These are phyloP conservation scores for Paedocypris sp. DNA, from an alignment of 2,113 vertebrate species.

Conservation along the genomic window DNA sequence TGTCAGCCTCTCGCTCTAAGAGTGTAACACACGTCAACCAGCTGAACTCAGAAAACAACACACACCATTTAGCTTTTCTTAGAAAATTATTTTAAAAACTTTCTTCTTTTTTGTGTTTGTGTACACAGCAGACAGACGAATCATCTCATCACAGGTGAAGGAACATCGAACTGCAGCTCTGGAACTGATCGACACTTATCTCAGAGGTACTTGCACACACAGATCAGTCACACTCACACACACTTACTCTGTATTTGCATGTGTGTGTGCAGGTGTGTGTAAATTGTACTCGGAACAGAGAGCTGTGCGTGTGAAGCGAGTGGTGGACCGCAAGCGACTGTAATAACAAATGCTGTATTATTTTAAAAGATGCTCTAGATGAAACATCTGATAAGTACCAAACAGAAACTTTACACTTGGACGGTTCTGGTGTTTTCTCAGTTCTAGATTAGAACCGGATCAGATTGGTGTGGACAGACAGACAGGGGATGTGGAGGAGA, in stretches of 20 bases:
- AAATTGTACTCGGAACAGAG: constrained; percentile 94
- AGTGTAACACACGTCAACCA: too few species aligned
- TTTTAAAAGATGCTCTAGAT: too few species aligned
- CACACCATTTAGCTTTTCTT: too few species aligned
- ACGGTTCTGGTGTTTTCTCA: constrained; percentile 44
- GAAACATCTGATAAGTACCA: too few species aligned
- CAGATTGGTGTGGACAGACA: constrained; percentile 52
- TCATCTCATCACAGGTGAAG: constrained; percentile 74
- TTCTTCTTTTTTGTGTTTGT: constrained; percentile 21
- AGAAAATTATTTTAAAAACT: too few species aligned
- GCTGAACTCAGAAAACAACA: too few species aligned
- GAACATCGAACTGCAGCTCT: constrained; percentile 78
- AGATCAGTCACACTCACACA: neutral
- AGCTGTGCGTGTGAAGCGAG: constrained; percentile 84
- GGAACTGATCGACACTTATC: constrained; percentile 81
- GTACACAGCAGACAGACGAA: constrained; percentile 68
- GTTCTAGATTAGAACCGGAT: constrained; percentile 82
- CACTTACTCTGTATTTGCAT: neutral
- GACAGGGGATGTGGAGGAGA: constrained; percentile 60
- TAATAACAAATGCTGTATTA: too few species aligned
- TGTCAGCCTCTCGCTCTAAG: too few species aligned
- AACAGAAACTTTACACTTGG: too few species aligned
- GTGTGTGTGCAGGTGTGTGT: constrained; percentile 73
- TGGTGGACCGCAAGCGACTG: constrained; percentile 94
- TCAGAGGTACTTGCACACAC: constrained; percentile 68